These are phyloP conservation scores for Sitta europaea DNA, from an alignment of 2,113 vertebrate species.

Conservation along the genomic window DNA sequence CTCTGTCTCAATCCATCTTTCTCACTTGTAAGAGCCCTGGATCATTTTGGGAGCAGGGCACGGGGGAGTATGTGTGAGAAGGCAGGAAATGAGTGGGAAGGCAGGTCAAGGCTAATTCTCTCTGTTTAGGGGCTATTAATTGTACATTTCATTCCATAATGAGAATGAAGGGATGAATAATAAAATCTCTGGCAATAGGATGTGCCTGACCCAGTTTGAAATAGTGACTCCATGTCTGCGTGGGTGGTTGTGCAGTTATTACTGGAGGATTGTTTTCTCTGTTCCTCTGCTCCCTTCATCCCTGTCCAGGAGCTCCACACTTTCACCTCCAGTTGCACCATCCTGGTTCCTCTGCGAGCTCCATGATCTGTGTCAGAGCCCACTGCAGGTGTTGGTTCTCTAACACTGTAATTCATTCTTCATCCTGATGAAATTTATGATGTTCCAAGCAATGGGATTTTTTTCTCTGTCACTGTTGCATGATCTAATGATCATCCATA, in stretches of 20 bases:
- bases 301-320: not conserved
- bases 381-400: not conserved
- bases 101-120: not conserved
- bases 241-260: not conserved
- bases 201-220: not conserved
- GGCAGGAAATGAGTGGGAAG: not conserved
- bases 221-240: not conserved
- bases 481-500: not conserved
- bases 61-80: not conserved
- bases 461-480: not conserved
- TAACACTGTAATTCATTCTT: not conserved
- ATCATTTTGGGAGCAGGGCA: not conserved
- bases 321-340: not conserved
- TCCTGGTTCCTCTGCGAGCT: not conserved
- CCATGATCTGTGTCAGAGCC: not conserved
- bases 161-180: not conserved
- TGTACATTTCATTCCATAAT: not conserved
- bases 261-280: not conserved
- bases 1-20: constrained; percentile 19
- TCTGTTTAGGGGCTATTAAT: constrained; percentile 18
- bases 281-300: not conserved
- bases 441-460: not conserved
- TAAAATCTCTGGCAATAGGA: not conserved
- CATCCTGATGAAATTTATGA: not conserved
- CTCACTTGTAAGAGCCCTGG: not conserved